Base-by-base conservation (phyloP, 2,113 vertebrate genomes). In the Chionis minor region DNA sequence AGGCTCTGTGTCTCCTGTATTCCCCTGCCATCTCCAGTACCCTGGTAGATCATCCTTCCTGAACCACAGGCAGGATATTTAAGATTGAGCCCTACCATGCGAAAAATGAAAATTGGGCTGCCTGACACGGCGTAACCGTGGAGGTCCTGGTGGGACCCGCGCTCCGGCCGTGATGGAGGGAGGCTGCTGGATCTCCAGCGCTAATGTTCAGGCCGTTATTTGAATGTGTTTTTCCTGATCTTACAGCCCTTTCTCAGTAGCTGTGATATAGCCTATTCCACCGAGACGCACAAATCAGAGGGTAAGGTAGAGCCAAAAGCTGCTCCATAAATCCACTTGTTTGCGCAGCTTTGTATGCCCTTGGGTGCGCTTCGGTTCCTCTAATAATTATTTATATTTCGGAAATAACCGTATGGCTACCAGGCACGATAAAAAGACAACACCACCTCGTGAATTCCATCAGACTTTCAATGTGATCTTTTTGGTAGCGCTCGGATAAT, bases 371-470 rank as follows among this genome's bases (percentile, higher is more conserved):
- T 94, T 85, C 75, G 71, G 72, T 72, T 94, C 35, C 62, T 38
- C 26, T 83, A 61, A 94, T 92, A 96, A 92, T 97, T 97, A 95
- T 97, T 97, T 96, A 92, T 90, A 86, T 92, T 86, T 96, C 16
- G 2, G 93, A 77, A 92, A 88, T 69, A 52, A 26, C 15, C 6
- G 67, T 7, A 6, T 66, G 51, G 70, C 67, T 51, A 84, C 49
- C 86, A 28, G 24, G 92, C 69, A 38, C 2, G 3, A 92, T 94
- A 93, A 96, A 96, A 85, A 88, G 81, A 22, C 90, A 81, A 35
- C 55, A 54, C 52, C 42, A 35, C 54, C 93, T 85, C 47, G 79
- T 72, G 86, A 59, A 70, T 56, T 88, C 92, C 45, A 88, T 88
- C 92, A 55, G 26, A 63, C 84, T 96, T 88, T 94, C 78, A 67